Percentiles rank a stretch among this genome's conserved stretches.
These are phyloP conservation scores for Athalia cordata DNA, from an alignment of 2,888 invertebrate genomes.

Conservation along the genomic window DNA sequence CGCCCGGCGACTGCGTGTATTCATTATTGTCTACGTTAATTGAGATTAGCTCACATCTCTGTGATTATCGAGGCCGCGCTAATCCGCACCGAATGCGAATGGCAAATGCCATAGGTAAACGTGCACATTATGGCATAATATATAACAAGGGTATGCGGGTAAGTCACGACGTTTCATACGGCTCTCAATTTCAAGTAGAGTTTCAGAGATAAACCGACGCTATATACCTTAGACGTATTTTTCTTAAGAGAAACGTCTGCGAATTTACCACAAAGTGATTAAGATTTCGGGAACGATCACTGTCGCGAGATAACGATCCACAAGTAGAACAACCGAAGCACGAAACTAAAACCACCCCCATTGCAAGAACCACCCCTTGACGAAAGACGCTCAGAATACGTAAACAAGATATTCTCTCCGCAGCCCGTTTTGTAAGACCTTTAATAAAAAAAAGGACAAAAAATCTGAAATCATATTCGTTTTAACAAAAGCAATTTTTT, in stretches of 20 bases:
- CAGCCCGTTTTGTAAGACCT: not conserved
- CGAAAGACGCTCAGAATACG: not conserved
- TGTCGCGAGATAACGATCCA: constrained; percentile 37
- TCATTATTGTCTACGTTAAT: constrained; percentile 10
- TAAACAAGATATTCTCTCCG: constrained; percentile 17
- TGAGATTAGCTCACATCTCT: constrained; percentile 23
- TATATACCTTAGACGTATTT: too few species aligned
- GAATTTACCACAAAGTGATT: constrained; percentile 27
- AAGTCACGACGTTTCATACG: too few species aligned
- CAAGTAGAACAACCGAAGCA: not conserved
- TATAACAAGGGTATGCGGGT: too few species aligned
- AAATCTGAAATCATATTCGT: too few species aligned
- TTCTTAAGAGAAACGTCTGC: too few species aligned
- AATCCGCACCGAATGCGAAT: too few species aligned
- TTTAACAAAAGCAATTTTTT: too few species aligned
- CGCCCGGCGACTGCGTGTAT: not conserved
- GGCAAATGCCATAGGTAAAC: too few species aligned
- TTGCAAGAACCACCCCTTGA: not conserved
- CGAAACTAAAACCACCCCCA: not conserved
- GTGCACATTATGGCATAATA: too few species aligned
- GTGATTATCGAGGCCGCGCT: not conserved
- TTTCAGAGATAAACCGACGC: too few species aligned
- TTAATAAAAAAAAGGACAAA: too few species aligned
- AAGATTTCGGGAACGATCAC: constrained; percentile 37
- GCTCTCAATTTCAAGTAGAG: too few species aligned